phyloP scores from a whole-genome alignment of 1,140 invertebrate species.

The Drosophila guanche region DNA sequence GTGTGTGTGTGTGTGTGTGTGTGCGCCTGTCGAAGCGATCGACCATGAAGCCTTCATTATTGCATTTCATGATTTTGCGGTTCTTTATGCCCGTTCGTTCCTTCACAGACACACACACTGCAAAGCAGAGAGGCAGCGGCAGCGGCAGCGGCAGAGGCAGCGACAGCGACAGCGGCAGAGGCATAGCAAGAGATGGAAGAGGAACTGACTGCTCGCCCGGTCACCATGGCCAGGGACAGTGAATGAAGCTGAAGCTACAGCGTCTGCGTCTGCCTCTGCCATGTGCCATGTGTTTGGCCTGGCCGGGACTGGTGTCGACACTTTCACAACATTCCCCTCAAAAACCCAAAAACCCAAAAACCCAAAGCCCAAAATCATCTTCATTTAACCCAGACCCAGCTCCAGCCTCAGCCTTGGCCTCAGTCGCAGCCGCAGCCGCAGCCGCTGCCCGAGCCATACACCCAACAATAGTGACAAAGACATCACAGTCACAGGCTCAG shows the following conservation, averaged over 20 bases:
- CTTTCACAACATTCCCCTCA: constrained; percentile 71
- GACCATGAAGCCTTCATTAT: constrained; percentile 82
- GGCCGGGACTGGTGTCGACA: constrained; percentile 71
- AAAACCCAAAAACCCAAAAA: no score
- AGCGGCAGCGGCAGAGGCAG: neutral
- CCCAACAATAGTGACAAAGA: constrained; percentile 28
- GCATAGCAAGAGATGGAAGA: neutral
- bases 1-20: no score
- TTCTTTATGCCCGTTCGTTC: constrained; percentile 74
- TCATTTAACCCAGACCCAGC: neutral
- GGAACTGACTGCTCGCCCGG: neutral
- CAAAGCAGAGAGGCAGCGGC: neutral
- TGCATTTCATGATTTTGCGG: constrained; percentile 82
- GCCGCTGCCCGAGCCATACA: no score
- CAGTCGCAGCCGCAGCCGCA: no score
- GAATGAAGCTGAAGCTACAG: constrained; percentile 12
- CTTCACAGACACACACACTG: constrained; percentile 34
- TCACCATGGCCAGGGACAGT: no score
- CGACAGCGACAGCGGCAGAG: neutral
- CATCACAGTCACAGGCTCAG: constrained; percentile 31
- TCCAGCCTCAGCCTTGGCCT: neutral
- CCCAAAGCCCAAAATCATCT: no score
- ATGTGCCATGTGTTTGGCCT: constrained; percentile 68
- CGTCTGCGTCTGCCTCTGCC: no score
- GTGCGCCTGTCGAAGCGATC: constrained; percentile 70